Evolutionary conservation across 2,113 vertebrate species (phyloP).

Genomic region (Calypte anna): DNA sequence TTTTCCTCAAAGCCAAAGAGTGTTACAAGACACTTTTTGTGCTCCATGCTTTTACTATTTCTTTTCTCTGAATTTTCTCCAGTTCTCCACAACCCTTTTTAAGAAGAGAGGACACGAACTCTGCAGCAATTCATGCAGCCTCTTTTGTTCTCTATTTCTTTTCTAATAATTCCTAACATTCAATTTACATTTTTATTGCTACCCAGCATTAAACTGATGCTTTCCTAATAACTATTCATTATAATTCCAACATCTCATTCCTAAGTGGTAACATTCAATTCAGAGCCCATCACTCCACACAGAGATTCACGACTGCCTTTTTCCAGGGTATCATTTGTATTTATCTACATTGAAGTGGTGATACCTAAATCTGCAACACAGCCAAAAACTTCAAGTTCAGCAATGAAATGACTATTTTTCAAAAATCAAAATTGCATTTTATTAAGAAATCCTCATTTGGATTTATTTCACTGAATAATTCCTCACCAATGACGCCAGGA

Average conservation of each 20-base stretch:
- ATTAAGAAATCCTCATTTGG: not conserved
- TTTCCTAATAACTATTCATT: slow-evolving; percentile 42
- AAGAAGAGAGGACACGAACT: not conserved
- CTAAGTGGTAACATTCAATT: not conserved
- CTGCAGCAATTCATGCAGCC: not conserved
- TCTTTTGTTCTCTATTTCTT: slow-evolving; percentile 47
- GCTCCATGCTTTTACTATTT: not conserved
- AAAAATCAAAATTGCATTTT: not conserved
- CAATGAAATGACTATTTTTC: not conserved
- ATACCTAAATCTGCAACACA: not conserved
- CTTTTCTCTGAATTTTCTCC: not conserved
- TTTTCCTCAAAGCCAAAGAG: not conserved
- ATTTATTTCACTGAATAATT: not conserved
- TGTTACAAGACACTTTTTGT: not conserved
- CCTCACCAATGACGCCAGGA: not conserved
- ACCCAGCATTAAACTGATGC: slow-evolving; percentile 42
- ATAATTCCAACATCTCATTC: slow-evolving; percentile 36
- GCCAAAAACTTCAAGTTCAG: not conserved
- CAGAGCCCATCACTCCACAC: not conserved
- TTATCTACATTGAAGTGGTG: not conserved
- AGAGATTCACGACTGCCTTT: not conserved
- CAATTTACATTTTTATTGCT: slow-evolving; percentile 64
- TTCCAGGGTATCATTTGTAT: not conserved
- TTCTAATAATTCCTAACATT: slow-evolving; percentile 57
- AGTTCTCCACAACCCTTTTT: not conserved